These are phyloP conservation scores for Mirza zaza DNA, from an alignment of 2,113 vertebrate genomes.

Conservation along the genomic window DNA sequence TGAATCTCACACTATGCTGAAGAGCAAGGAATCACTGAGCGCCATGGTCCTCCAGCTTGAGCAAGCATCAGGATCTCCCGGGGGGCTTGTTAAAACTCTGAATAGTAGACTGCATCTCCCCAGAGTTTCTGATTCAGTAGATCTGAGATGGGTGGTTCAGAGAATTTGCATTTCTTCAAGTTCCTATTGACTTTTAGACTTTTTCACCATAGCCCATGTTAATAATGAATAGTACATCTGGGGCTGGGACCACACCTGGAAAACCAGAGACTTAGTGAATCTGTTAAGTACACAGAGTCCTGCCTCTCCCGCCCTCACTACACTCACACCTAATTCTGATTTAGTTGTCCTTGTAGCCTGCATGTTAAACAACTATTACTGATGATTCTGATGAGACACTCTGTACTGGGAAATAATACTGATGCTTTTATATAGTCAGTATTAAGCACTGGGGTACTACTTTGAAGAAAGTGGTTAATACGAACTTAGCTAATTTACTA, in stretches of 20 bases:
- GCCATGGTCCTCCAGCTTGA: background rate
- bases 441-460: background rate
- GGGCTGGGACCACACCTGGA: background rate
- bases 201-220: too few relatives aligned
- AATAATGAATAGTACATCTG: background rate
- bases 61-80: background rate
- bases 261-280: background rate
- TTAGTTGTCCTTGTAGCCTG: background rate
- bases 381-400: background rate
- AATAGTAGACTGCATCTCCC: background rate
- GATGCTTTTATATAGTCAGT: background rate
- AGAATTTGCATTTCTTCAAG: background rate
- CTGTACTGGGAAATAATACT: background rate
- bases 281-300: background rate
- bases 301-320: background rate
- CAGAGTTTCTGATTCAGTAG: background rate
- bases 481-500: background rate
- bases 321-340: background rate
- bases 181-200: background rate
- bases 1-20: background rate
- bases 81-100: background rate
- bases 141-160: background rate
- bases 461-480: background rate
- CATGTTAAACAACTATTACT: background rate
- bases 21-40: background rate